phyloP scores from a whole-genome alignment of 2,113 vertebrate genomes.

The Sphaerodactylus townsendi region DNA sequence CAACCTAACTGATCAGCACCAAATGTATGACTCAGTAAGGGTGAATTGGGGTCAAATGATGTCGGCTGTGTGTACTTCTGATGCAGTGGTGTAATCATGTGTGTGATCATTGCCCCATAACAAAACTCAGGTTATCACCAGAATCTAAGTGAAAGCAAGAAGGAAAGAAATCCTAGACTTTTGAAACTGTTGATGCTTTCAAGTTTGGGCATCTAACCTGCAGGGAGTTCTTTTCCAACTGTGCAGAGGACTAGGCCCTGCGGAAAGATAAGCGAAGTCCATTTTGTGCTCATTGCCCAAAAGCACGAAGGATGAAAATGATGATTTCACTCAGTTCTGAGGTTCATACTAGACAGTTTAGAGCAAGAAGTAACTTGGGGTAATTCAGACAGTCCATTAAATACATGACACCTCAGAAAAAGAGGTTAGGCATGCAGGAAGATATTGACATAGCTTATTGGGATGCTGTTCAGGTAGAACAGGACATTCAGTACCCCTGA shows the following conservation, averaged over 20 bases:
- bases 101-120: background rate
- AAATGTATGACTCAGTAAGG: background rate
- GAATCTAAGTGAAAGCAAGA: background rate
- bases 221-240: background rate
- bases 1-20: background rate
- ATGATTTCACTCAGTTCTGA: background rate
- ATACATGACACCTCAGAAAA: background rate
- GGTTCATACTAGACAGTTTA: background rate
- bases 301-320: no score
- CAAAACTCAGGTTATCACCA: background rate
- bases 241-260: background rate
- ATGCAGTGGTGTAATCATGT: background rate
- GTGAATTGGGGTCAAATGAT: background rate
- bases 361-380: background rate
- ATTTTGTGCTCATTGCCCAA: background rate
- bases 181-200: background rate
- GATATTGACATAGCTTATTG: background rate
- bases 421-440: background rate
- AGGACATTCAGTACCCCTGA: background rate
- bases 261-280: background rate
- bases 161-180: background rate
- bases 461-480: background rate
- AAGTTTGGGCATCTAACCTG: background rate
- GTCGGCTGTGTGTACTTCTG: no score
- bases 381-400: background rate